A percentile compares a stretch with the other conserved stretches of the same genome.
Evolutionary conservation across 2,888 invertebrate genomes (phyloP).

Genomic region (Brachypalpus laphriformis): DNA sequence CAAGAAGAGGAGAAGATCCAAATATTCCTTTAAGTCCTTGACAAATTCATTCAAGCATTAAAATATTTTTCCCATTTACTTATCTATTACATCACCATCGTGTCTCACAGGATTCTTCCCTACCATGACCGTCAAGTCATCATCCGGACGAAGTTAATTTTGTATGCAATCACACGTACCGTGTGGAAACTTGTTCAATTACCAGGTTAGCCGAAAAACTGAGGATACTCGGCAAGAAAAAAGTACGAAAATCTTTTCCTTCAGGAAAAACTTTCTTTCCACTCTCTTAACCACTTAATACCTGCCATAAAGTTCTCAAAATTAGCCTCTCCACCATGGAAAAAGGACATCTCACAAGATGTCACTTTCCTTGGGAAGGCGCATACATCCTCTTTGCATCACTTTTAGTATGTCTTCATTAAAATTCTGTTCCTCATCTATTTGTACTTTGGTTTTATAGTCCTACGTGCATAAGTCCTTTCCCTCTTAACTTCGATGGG

Average conservation of each 20-base stretch:
- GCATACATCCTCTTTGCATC: constrained; percentile 1
- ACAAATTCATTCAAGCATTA: constrained; percentile 46
- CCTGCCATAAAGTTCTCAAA: constrained; percentile 48
- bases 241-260: neutral
- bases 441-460: constrained; percentile 27
- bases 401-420: constrained; percentile 16
- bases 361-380: constrained; percentile 17
- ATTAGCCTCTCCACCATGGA: constrained; percentile 17
- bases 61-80: constrained; percentile 35
- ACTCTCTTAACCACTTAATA: constrained; percentile 50
- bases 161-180: constrained; percentile 61
- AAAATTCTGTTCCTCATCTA: constrained; percentile 23
- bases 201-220: constrained; percentile 49
- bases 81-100: constrained; percentile 32
- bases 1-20: too few relatives aligned
- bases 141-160: constrained; percentile 17
- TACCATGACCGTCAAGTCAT: neutral
- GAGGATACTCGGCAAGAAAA: neutral
- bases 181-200: constrained; percentile 57
- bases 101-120: neutral
- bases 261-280: neutral
- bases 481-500: neutral
- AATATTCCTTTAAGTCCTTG: constrained; percentile 31
- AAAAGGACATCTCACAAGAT: neutral
- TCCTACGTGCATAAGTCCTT: constrained; percentile 15